Base-by-base conservation (phyloP, 2,113 vertebrate genomes). In the Tragelaphus imberbis region DNA sequence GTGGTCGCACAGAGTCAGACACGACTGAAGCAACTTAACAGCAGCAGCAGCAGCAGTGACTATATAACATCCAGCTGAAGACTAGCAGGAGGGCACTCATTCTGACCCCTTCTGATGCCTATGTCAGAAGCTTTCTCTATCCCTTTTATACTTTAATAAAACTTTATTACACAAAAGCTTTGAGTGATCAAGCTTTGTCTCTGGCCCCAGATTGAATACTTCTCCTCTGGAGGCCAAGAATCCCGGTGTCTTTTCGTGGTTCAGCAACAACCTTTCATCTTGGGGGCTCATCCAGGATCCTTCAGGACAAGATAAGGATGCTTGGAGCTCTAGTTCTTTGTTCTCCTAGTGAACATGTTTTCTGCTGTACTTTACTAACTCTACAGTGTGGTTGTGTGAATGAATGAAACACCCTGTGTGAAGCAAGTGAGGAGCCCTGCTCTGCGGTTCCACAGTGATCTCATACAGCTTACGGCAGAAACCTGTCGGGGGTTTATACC, bases 211-310 rank as follows among this genome's bases (percentile, higher is more conserved):
- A 19, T n/a, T n/a, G 63, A 68, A 68, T 68, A 9, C 7, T 65
- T n/a, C 33, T 65, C 30, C 30, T 19, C 63, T 19, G 16, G 63
- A n/a, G 16, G 63, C 63, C 33, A 68, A 68, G 63, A n/a, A 68
- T n/a, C 16, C 63, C 4, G 0, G 63, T 0, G 0, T n/a, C 63
- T n/a, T n/a, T 68, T 68, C 33, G 0, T 68, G 63, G 33, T 68
- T 68, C 33, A 19, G 3, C 63, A 68, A n/a, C 63, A 68, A 2
- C 63, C 16, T 1, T 68, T 68, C 63, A 19, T 68, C 33, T n/a
- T 68, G 63, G 3, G 63, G 33, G 63, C 33, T 68, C 8, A 33
- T 68, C 8, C 2, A 1, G 63, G 33, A 68, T 68, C 33, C 63
- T 68, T n/a, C 63, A 68, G 63, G 33, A 68, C 33, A 19, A 68